Base-by-base conservation (phyloP, 2,888 invertebrate species). In the Lysandra bellargus region DNA sequence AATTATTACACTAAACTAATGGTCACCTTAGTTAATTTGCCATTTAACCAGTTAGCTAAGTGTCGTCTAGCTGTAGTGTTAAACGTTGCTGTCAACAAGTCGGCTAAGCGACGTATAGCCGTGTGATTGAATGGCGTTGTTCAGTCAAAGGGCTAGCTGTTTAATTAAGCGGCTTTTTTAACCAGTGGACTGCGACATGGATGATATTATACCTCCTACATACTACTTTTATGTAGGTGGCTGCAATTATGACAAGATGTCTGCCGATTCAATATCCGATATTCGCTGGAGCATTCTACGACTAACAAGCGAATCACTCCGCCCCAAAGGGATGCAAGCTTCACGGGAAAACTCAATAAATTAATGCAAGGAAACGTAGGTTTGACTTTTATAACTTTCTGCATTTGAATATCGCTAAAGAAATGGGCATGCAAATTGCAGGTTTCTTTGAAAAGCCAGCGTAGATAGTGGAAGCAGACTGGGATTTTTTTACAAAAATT, bases 191-290 rank as follows among this genome's bases (percentile, higher is more conserved):
- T 23, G 23, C 23, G 23, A 23, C 23, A 23, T 23, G 23, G 23
- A 23, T 23, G 23, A 23, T 23, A 23, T 23, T 23, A 40, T 40
- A 40, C 40, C 40, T 40, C 64, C 64, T 64, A 64, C 30, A 23
- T 30, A 64, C 30, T 30, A 30, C 30, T 30, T 64, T 75, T 75
- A 30, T 23, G n/a, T 75, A 40, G 44, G 23, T 49, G 75, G 49
- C 12, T 76, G 30, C 76, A 76, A 76, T 76, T 76, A 53, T 53
- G 53, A 49, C 76, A 76, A 76, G 76, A 76, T 75, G 53, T 30
- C 53, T 57, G 76, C 57, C 14, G 76, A 57, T 57, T 57, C 17
- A 53, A 76, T 33, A 76, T 76, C 57, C 33, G 53, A 53, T 76
- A 57, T 76, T 53, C 76, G 57, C 37, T 33, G 53, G 7, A 76